Percentiles rank a stretch among this genome's conserved stretches.
These are phyloP conservation scores for Drosophila mercatorum DNA, from an alignment of 2,888 invertebrate species.

Conservation along the genomic window DNA sequence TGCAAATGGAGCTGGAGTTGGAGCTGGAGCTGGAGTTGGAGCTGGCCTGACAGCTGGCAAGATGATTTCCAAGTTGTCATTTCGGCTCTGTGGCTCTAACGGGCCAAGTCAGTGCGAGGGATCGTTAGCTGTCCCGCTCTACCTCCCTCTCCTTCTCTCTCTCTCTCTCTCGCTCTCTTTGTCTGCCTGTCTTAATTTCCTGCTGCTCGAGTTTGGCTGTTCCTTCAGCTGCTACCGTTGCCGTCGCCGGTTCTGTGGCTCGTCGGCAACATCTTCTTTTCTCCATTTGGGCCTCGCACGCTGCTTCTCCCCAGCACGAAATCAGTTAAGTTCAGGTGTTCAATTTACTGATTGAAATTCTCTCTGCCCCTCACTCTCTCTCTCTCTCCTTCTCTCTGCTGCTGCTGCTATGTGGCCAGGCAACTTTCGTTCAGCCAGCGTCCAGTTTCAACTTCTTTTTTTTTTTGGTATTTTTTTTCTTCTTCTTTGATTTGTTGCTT, in stretches of 20 bases:
- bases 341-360: constrained; percentile 80
- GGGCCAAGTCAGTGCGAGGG: constrained; percentile 19
- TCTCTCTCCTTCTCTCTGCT: too few species aligned
- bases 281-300: constrained; percentile 45
- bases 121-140: constrained; percentile 10
- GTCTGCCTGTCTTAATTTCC: constrained; percentile 63
- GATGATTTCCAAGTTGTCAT: constrained; percentile 42
- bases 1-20: constrained; percentile 9
- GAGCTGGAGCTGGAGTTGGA: constrained; percentile 9
- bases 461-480: not conserved
- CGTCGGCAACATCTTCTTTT: constrained; percentile 56
- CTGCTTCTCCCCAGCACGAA: constrained; percentile 76
- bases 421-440: constrained; percentile 65
- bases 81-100: constrained; percentile 2
- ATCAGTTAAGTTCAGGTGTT: constrained; percentile 81
- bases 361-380: constrained; percentile 16
- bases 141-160: not conserved
- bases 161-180: not conserved
- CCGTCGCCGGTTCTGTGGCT: not conserved
- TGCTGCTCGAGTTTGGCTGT: constrained; percentile 56
- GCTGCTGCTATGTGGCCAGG: constrained; percentile 64
- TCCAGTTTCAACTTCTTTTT: constrained; percentile 44
- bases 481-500: constrained; percentile 4
- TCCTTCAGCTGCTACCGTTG: constrained; percentile 31
- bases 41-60: constrained; percentile 42